Conservation (phyloP, 2,113 vertebrate species). For the Seriola quinqueradiata region DNA sequence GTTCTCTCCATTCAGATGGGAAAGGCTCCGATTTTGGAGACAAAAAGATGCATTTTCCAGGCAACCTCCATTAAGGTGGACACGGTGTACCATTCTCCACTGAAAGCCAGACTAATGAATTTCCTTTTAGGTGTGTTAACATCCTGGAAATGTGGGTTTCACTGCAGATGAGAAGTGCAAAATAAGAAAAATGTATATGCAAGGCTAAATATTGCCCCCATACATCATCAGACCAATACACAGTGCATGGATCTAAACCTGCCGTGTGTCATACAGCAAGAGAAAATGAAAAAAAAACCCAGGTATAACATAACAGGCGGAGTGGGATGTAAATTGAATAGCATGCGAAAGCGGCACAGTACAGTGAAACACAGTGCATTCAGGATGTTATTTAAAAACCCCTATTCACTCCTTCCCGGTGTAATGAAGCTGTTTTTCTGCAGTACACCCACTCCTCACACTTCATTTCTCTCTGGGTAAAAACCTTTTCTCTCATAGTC, state of each 20-base stretch:
- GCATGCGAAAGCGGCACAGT: slow-evolving; percentile 1
- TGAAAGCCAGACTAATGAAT: background rate
- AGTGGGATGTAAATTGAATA: slow-evolving; percentile 36
- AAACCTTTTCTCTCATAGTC: slow-evolving; percentile 30
- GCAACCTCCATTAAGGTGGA: background rate
- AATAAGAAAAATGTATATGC: background rate
- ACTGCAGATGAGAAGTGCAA: background rate
- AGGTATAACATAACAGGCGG: slow-evolving; percentile 3
- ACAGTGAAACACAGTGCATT: slow-evolving; percentile 22
- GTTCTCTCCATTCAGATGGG: no score
- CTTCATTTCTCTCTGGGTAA: slow-evolving; percentile 39
- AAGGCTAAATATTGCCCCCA: slow-evolving; percentile 26
- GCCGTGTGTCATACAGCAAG: background rate
- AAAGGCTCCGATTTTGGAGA: no score
- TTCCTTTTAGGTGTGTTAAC: background rate
- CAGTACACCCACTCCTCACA: slow-evolving; percentile 32
- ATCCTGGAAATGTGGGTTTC: background rate
- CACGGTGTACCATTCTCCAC: background rate
- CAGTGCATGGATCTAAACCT: slow-evolving; percentile 9
- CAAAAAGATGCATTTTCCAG: background rate
- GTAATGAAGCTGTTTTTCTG: slow-evolving; percentile 54
- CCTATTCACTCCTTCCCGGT: slow-evolving; percentile 5
- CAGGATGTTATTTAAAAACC: slow-evolving; percentile 54
- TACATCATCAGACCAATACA: background rate
- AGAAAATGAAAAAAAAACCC: background rate